Conservation (phyloP, 1,140 invertebrate species). For the Drosophila rhopaloa region DNA sequence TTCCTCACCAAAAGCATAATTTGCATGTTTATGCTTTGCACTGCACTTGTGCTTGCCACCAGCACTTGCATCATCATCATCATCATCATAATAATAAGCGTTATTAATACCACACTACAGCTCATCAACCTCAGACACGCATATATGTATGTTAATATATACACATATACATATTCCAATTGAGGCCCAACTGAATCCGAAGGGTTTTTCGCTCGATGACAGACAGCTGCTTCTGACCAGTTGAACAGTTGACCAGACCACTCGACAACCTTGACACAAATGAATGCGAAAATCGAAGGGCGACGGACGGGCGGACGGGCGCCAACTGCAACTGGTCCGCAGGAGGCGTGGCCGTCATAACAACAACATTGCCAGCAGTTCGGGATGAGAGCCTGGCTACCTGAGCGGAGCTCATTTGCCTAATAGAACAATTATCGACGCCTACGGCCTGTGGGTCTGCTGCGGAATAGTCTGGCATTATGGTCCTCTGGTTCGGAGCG, state of each 20-base stretch:
- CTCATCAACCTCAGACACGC: conserved; percentile 2
- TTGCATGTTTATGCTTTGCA: conserved; percentile 47
- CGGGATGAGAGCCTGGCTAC: conserved; percentile 23
- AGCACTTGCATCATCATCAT: conserved; percentile 2
- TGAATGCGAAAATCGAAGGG: conserved; percentile 41
- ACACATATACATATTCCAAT: background rate
- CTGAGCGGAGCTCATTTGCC: conserved; percentile 63
- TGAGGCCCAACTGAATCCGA: background rate
- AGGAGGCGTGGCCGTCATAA: conserved; percentile 10
- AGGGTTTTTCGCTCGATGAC: background rate
- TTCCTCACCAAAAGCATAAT: conserved; percentile 33
- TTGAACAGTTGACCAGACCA: conserved; percentile 21
- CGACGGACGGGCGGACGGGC: conserved; percentile 1
- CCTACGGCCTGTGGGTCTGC: conserved; percentile 28
- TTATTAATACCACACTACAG: conserved; percentile 17
- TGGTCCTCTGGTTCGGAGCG: background rate
- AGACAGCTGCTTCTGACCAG: conserved; percentile 16
- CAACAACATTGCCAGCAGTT: conserved; percentile 4
- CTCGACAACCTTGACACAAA: conserved; percentile 57
- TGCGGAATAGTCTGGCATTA: background rate
- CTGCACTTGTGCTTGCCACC: conserved; percentile 36
- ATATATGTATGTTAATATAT: background rate
- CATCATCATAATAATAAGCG: conserved; percentile 15
- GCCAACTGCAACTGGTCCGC: conserved; percentile 7
- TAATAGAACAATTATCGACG: conserved; percentile 80